Evolutionary conservation across 2,113 vertebrate species (phyloP), one percentile per base, ranked within the genome.

Genomic region (Alethe castanea): DNA sequence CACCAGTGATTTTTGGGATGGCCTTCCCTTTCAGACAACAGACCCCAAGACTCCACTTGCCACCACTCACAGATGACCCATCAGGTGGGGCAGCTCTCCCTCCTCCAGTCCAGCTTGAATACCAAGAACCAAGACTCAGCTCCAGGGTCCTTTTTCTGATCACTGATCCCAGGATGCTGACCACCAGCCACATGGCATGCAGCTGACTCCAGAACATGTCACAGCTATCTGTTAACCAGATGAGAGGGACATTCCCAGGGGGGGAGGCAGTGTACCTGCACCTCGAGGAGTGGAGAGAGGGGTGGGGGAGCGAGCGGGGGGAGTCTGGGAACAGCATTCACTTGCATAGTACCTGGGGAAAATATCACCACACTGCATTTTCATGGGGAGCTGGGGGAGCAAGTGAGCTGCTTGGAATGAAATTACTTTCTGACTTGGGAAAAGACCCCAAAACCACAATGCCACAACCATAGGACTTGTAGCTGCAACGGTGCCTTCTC

Each of bases 261-360:
- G 11, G 0, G 54, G 13, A 62, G 45, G 50, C 67, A 73, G 53
- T 0, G 1, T n/a, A 64, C 14, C 65, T 66, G 52, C 73, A 78
- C 11, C 47, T 18, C 12, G 2, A 19, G 0, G 0, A 53, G 54
- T 0, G 7, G 16, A 86, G 33, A n/a, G 29, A 42, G 29, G 25
- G 60, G n/a, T 5, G 9, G 31, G 13, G 29, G 15, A 26, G 12
- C 0, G 0, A 72, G 38, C 1, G 0, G 16, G 22, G 38, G 19
- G 3, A n/a, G 16, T 15, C 40, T 65, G 72, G 81, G 72, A 94
- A 48, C 0, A 0, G 53, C 0, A 0, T 7, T 66, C 3, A 0
- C 87, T 66, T 81, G 76, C 48, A 44, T 5, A 50, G 67, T 53
- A 73, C 60, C 65, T 66, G 42, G 52, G 42, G 59, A 45, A 40